These are phyloP conservation scores for Anguilla marmorata DNA, from an alignment of 2,797 vertebrate genomes.

Conservation along the genomic window DNA sequence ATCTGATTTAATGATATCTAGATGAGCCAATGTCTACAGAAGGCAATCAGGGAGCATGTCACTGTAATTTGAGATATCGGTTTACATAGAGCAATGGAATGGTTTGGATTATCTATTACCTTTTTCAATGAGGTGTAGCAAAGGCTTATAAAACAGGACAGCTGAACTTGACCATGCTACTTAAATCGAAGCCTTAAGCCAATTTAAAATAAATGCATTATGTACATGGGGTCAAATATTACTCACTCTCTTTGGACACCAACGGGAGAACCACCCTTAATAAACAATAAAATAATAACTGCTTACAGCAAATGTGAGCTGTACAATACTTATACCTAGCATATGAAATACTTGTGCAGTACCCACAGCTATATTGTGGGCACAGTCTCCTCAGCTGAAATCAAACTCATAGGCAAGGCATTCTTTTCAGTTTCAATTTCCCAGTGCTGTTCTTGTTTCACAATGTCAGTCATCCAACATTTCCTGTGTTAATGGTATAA, in stretches of 20 bases:
- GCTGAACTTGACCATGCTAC: conserved; percentile 68
- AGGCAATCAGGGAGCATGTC: not conserved
- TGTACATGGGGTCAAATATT: conserved; percentile 79
- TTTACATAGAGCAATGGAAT: conserved; percentile 20
- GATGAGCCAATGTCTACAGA: not conserved
- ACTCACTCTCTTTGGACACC: conserved; percentile 74
- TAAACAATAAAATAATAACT: not conserved
- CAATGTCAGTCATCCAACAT: conserved; percentile 19
- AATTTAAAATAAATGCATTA: conserved; percentile 74
- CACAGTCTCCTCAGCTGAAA: not conserved
- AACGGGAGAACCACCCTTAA: conserved; percentile 70
- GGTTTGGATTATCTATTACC: conserved; percentile 45
- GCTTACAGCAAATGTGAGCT: conserved; percentile 4
- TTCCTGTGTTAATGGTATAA: conserved; percentile 6
- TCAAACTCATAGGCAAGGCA: not conserved
- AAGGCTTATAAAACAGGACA: conserved; percentile 47
- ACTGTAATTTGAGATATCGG: not conserved
- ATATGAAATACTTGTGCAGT: not conserved
- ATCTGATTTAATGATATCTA: not conserved
- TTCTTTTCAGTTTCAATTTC: not conserved
- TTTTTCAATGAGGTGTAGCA: conserved; percentile 50
- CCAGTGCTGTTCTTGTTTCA: conserved; percentile 1
- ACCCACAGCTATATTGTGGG: not conserved
- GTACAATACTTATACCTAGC: not conserved
- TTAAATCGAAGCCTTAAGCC: conserved; percentile 69